Percentiles rank a stretch among this genome's conserved stretches.
Conservation (phyloP, 2,113 vertebrate species). For the Grammomys dolichurus region DNA sequence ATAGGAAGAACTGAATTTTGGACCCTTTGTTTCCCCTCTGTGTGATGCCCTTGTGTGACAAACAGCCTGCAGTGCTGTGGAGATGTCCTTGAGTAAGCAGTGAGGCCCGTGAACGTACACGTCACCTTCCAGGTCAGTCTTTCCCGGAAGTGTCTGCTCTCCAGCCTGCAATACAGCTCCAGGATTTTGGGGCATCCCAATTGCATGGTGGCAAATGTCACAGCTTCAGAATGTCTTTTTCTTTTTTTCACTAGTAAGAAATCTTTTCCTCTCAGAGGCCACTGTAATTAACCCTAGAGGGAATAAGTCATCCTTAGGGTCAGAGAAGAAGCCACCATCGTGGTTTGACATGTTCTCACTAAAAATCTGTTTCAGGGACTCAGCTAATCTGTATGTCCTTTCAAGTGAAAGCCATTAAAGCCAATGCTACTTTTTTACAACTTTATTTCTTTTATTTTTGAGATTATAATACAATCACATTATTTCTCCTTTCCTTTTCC, state of each 20-base stretch:
- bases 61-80: not conserved
- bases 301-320: constrained; percentile 55
- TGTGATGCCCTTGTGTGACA: not conserved
- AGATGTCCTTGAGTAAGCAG: not conserved
- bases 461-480: not conserved
- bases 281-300: constrained; percentile 75
- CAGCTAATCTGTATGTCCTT: not conserved
- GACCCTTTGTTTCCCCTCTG: not conserved
- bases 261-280: constrained; percentile 57
- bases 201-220: constrained; percentile 66
- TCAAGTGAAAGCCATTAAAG: not conserved
- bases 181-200: constrained; percentile 34
- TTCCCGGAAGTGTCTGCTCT: not conserved
- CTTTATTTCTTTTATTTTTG: not conserved
- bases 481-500: not conserved
- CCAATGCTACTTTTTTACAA: not conserved
- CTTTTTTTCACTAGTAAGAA: constrained; percentile 9
- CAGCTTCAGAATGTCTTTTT: not conserved
- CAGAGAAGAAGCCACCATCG: constrained; percentile 3
- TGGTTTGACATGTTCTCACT: constrained; percentile 34
- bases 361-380: constrained; percentile 38
- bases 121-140: not conserved
- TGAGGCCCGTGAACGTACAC: not conserved
- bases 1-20: not conserved
- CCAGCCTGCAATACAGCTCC: not conserved